phyloP scores from a whole-genome alignment of 2,888 invertebrate species.

The Hylaea fasciaria region DNA sequence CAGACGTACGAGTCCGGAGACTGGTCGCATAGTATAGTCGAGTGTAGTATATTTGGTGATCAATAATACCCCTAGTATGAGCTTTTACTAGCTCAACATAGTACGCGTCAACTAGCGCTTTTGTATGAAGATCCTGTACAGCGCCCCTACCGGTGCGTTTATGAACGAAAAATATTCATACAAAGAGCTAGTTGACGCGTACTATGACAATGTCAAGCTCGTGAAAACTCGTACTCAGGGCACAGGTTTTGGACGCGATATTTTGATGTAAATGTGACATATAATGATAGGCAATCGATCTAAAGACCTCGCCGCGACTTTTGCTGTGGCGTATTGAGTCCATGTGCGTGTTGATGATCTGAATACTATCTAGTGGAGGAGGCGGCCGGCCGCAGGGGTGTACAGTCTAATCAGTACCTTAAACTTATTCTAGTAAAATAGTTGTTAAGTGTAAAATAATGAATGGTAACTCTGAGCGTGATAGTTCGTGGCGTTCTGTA shows the following conservation, averaged over 20 bases:
- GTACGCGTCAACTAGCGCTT: no score
- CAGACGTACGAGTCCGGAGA: constrained; percentile 58
- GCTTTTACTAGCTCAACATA: no score
- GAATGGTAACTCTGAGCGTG: constrained; percentile 63
- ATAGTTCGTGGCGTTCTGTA: constrained; percentile 66
- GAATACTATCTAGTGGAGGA: constrained; percentile 19
- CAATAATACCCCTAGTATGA: no score
- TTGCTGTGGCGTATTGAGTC: constrained; percentile 4
- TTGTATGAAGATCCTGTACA: no score
- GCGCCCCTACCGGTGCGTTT: no score
- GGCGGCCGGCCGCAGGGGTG: constrained; percentile 56
- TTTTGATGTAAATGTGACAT: neutral
- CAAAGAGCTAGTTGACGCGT: no score
- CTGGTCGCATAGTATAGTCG: constrained; percentile 56
- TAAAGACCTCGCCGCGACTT: neutral
- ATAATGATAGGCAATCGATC: neutral
- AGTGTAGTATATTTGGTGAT: constrained; percentile 51
- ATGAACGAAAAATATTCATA: no score
- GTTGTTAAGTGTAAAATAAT: constrained; percentile 67
- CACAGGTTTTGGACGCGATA: constrained; percentile 22
- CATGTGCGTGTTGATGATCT: constrained; percentile 18
- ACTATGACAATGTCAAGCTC: no score
- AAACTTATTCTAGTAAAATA: constrained; percentile 68
- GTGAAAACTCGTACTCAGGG: no score
- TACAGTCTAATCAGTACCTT: constrained; percentile 81